Evolutionary conservation across 2,888 invertebrate genomes (phyloP).

Genomic region (Apamea crenata): DNA sequence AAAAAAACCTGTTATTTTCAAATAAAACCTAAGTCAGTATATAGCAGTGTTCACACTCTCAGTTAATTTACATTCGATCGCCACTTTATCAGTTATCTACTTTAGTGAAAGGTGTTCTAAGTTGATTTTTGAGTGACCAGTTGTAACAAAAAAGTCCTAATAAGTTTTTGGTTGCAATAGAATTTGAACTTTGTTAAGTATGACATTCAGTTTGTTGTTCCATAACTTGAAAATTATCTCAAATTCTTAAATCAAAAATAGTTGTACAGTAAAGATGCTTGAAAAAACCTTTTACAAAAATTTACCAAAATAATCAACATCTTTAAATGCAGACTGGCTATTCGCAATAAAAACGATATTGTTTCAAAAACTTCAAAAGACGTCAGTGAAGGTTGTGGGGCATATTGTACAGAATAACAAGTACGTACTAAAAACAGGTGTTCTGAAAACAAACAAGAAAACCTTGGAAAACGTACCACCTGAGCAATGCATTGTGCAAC

Average conservation of each 20-base stretch:
- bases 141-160: too few species aligned
- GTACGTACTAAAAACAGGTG: conserved; percentile 53
- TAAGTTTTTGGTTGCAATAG: neutral
- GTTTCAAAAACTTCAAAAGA: conserved; percentile 28
- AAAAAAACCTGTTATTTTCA: neutral
- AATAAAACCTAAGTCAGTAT: neutral
- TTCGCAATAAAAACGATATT: conserved; percentile 13
- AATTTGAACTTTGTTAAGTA: neutral
- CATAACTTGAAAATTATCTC: neutral
- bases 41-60: too few species aligned
- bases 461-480: conserved; percentile 53
- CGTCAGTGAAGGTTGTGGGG: conserved; percentile 24
- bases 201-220: neutral
- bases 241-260: neutral
- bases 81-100: too few species aligned
- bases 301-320: neutral
- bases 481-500: conserved; percentile 54
- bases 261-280: neutral
- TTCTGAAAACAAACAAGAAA: conserved; percentile 52
- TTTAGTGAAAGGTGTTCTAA: too few species aligned
- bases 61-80: neutral
- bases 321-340: conserved; percentile 7
- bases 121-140: too few species aligned
- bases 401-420: conserved; percentile 47
- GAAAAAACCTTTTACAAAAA: neutral